Base-by-base conservation (phyloP, 2,113 vertebrate species). In the Poecile atricapillus region DNA sequence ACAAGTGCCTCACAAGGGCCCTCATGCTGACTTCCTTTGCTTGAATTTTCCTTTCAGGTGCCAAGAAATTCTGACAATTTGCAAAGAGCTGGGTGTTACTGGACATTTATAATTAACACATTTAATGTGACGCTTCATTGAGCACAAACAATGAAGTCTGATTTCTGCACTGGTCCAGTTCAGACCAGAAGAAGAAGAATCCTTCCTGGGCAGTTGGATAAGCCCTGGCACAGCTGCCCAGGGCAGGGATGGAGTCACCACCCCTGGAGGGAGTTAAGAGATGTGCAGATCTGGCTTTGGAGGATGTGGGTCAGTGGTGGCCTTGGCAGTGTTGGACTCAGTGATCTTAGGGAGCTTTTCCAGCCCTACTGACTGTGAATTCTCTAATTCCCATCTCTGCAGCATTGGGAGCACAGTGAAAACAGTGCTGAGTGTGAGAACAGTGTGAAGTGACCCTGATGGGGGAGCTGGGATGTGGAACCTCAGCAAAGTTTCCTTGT, bases 401-500 rank as follows among this genome's bases (percentile, higher is more conserved):
- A 67, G 49, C 1, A 0, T 2, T 87, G 58, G 74, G 56, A 87
- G 30, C 15, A 31, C 0, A 0, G 47, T 11, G n/a, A 23, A 70
- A 87, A 35, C 13, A 52, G 35, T 86, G 49, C 41, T 39, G 70
- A 44, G 47, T 4, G 2, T 69, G 55, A 89, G 53, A 68, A 35
- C 7, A 13, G 35, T 35, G 33, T 47, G 16, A 47, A 50, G 71
- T 5, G 13, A 27, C n/a, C 14, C 31, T 5, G 4, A 2, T 47
- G 4, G 9, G 30, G 73, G 39, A 78, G 81, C 14, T 46, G 62
- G 4, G 28, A 35, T 35, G 25, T 52, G 47, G 52, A 25, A 91
- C 52, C 60, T 78, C 77, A 58, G 63, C 3, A 0, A 5, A 53
- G 62, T 41, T 83, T 68, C 69, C 67, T 35, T 79, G 33, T 19